These are phyloP conservation scores for Ahaetulla prasina DNA, from an alignment of 2,113 vertebrate species.

Conservation along the genomic window DNA sequence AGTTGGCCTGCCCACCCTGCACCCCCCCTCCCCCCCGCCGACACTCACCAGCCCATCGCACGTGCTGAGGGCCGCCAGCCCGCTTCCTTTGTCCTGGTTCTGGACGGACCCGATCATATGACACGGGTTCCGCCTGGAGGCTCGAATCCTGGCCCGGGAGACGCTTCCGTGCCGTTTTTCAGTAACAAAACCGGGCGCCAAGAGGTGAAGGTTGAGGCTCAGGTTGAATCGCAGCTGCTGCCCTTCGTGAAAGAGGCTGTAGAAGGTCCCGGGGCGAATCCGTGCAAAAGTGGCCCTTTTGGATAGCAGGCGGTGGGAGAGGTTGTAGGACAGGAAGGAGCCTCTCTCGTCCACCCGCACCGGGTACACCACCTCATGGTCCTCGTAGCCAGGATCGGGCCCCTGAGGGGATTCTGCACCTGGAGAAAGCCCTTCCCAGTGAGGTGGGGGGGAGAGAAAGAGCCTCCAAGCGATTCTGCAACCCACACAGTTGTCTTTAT, in stretches of 20 bases:
- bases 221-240: slow-evolving; percentile 83
- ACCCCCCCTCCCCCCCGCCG: no score
- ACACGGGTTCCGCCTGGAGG: slow-evolving; percentile 63
- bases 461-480: not conserved
- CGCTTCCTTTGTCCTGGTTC: slow-evolving; percentile 56
- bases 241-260: slow-evolving; percentile 73
- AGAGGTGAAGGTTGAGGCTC: slow-evolving; percentile 78
- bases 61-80: slow-evolving; percentile 84
- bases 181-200: slow-evolving; percentile 82
- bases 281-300: slow-evolving; percentile 69
- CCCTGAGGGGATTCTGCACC: not conserved
- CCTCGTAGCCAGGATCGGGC: slow-evolving; percentile 58
- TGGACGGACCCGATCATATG: slow-evolving; percentile 85
- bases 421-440: not conserved
- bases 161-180: slow-evolving; percentile 79
- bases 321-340: slow-evolving; percentile 84
- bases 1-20: rapidly evolving
- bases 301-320: slow-evolving; percentile 76
- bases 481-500: not conserved
- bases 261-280: slow-evolving; percentile 64
- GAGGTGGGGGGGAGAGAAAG: not conserved
- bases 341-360: slow-evolving; percentile 81
- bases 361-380: slow-evolving; percentile 83
- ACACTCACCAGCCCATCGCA: slow-evolving; percentile 90
- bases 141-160: slow-evolving; percentile 61